Base-by-base conservation (phyloP, 2,797 vertebrate genomes). In the Xenentodon cancila region DNA sequence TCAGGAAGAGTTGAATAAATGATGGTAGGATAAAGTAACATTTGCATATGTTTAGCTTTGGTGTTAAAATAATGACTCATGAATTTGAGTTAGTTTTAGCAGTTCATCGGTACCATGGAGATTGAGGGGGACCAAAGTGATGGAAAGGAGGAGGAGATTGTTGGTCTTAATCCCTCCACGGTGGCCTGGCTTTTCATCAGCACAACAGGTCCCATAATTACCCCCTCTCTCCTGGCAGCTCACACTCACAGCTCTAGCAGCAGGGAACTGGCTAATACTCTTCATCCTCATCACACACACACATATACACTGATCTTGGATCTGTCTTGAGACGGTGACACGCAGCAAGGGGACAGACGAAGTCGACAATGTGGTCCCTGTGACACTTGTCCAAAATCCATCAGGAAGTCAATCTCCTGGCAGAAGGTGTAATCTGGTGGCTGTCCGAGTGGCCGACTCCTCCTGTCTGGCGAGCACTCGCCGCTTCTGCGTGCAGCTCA, bases 131-230 rank as follows among this genome's bases (percentile, higher is more conserved):
- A 62, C 32, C 0, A 48, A 52, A 52, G 48, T 40, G 59, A 65
- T 66, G 62, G 61, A 61, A 56, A 59, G 56, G 40, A 74, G 59
- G 12, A 65, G 60, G 72, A 82, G 85, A 79, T 65, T 84, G 88
- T 88, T 72, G 77, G 77, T 91, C 91, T 91, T 97, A 96, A 97
- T 96, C 96, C 85, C 91, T 92, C 94, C 92, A 95, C 94, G 93
- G 94, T 94, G 95, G 88, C 91, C 94, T 95, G 96, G 94, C 95
- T 94, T 91, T 83, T 89, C 92, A 92, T 95, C 95, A 95, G 89
- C 93, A 92, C 92, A 95, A 95, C 95, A 94, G 94, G 93, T 96
- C 95, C 93, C 94, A 96, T 96, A 96, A 96, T 96, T 94, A 95
- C 95, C 93, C 86, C 94, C 92, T 92, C 93, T 92, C 90, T 92